These are phyloP conservation scores for Cantharis rustica DNA, from an alignment of 2,888 invertebrate genomes.

Conservation along the genomic window DNA sequence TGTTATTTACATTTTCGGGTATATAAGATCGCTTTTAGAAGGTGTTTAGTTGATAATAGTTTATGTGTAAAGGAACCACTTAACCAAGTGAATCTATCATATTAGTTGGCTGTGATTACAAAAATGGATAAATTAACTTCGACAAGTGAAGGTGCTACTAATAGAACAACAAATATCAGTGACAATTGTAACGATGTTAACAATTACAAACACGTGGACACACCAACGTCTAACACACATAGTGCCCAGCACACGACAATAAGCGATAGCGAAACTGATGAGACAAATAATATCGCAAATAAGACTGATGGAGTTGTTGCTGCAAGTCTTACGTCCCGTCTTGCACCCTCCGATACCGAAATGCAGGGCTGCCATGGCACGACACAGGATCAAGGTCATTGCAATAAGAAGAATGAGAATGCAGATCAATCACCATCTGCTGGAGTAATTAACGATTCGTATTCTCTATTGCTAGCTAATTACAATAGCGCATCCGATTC, in stretches of 20 bases:
- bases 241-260: constrained; percentile 13
- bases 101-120: constrained; percentile 24
- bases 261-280: constrained; percentile 5
- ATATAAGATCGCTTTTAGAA: neutral
- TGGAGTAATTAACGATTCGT: constrained; percentile 9
- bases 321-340: neutral
- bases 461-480: constrained; percentile 35
- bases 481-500: constrained; percentile 30
- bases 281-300: constrained; percentile 16
- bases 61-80: neutral
- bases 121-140: constrained; percentile 21
- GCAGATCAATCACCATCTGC: constrained; percentile 5
- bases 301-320: neutral
- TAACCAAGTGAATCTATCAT: neutral
- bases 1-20: neutral
- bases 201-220: neutral
- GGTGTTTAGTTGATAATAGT: neutral
- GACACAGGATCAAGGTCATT: constrained; percentile 3
- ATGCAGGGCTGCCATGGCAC: neutral
- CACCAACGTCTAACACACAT: neutral
- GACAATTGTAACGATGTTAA: neutral
- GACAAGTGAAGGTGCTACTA: constrained; percentile 11
- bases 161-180: constrained; percentile 1
- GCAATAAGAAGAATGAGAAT: constrained; percentile 6
- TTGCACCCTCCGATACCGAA: neutral